phyloP scores from a whole-genome alignment of 2,888 invertebrate species.

The Drosophila ezoana region DNA sequence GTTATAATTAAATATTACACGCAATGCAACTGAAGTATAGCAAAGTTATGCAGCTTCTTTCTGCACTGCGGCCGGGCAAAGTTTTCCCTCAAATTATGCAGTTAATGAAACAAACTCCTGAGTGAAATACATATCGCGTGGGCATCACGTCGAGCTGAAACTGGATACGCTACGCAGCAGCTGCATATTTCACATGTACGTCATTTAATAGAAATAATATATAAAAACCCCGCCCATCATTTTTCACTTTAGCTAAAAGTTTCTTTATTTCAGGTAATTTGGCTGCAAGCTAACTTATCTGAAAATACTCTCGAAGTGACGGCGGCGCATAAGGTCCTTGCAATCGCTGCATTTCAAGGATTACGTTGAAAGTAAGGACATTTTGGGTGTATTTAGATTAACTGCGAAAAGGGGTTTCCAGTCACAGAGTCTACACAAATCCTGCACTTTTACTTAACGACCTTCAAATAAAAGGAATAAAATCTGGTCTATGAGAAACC shows the following conservation, averaged over 20 bases:
- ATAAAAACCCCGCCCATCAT: background rate
- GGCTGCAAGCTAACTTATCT: background rate
- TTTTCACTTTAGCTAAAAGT: background rate
- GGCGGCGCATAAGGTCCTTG: no score
- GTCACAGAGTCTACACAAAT: no score
- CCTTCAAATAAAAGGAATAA: no score
- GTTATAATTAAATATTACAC: conserved; percentile 78
- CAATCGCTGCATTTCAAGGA: no score
- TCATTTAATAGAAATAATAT: conserved; percentile 20
- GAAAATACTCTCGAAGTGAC: no score
- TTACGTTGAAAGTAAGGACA: no score
- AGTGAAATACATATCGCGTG: conserved; percentile 41
- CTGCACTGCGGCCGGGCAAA: conserved; percentile 53
- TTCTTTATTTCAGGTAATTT: background rate
- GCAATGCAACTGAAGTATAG: conserved; percentile 79
- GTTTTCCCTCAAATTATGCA: conserved; percentile 70
- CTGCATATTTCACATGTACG: conserved; percentile 11
- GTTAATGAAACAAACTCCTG: conserved; percentile 71
- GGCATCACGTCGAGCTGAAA: conserved; percentile 9
- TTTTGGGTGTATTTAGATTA: no score
- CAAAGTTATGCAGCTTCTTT: conserved; percentile 71
- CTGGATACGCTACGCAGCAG: conserved; percentile 6
- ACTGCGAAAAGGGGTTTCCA: no score
- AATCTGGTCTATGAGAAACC: no score
- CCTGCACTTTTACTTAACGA: no score